Evolutionary conservation across 2,113 vertebrate species (phyloP), one percentile per base, ranked within the genome.

Genomic region (Pelodiscus sinensis): DNA sequence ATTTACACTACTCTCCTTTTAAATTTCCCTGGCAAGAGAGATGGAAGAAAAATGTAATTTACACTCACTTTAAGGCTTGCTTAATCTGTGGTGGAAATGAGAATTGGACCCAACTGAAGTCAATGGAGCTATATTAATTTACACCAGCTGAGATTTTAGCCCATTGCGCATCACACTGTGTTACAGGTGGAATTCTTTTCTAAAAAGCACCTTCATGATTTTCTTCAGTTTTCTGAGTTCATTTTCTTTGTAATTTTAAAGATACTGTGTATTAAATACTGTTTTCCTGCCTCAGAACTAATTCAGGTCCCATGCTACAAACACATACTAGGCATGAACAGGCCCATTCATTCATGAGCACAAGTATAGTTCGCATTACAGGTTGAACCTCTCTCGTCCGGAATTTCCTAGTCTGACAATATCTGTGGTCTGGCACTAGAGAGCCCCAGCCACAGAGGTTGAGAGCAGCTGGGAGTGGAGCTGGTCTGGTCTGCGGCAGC

Each of bases 61-160:
- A 25, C 14, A 83, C 68, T 85, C 68, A 82, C 50, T 81, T 73
- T 91, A 92, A 93, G n/a, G 56, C n/a, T 44, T 22, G 7, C 79
- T 83, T 81, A 62, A 31, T 1, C 25, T 84, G 8, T 65, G 81
- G 50, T 85, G 90, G 81, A 96, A 86, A 24, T 73, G 57, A 94
- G 87, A 11, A 16, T 21, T 92, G 85, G 85, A 57, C 44, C 80
- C 90, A 93, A 91, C 38, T 2, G 55, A 93, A 88, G 81, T 50
- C 68, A 62, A 75, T 14, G 75, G 81, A 84, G 73, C 16, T 7
- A 2, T 16, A 27, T 80, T 83, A 90, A 5, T 83, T 85, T 86
- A 89, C 85, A 91, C 87, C 82, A 91, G 81, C 54, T 85, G 81
- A 95, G 84, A 81, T 55, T 82, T 0, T 44, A 44, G 73, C 38